Percentiles rank a stretch among this genome's conserved stretches.
phyloP scores from a whole-genome alignment of 2,113 vertebrate species.

The Zosterops japonicus region DNA sequence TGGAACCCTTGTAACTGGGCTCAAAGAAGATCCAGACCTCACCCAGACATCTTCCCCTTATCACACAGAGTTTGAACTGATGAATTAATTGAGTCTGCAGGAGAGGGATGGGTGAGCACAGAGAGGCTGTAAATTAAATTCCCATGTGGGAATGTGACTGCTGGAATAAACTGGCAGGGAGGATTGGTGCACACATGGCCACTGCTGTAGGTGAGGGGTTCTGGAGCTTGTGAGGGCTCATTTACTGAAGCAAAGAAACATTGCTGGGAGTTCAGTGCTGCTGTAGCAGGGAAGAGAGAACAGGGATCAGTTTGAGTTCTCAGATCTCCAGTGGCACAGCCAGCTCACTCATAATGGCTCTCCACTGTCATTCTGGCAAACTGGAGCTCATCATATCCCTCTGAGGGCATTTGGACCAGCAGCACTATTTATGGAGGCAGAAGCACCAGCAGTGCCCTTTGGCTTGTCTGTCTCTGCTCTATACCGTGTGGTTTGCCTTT shows the following conservation, averaged over 20 bases:
- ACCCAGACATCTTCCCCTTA: background rate
- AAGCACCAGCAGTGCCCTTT: background rate
- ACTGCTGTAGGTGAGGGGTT: background rate
- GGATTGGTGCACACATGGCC: background rate
- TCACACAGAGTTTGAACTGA: background rate
- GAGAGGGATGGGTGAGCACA: background rate
- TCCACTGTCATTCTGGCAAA: rapidly evolving
- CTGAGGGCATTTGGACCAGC: background rate
- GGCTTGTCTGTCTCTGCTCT: background rate
- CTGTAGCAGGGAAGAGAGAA: background rate
- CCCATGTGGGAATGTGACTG: background rate
- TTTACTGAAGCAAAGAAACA: background rate
- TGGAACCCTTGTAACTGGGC: background rate
- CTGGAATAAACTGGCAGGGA: background rate
- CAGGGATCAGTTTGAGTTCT: rapidly evolving
- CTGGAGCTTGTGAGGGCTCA: background rate
- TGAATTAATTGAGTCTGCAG: background rate
- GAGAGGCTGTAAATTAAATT: background rate
- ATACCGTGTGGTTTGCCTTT: background rate
- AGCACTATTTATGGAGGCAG: background rate
- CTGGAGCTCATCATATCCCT: background rate
- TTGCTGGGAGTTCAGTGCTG: background rate
- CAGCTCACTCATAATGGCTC: rapidly evolving
- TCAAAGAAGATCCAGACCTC: background rate
- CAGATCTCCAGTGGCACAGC: background rate